phyloP scores from a whole-genome alignment of 2,888 invertebrate genomes.

The Hoplodrina ambigua region DNA sequence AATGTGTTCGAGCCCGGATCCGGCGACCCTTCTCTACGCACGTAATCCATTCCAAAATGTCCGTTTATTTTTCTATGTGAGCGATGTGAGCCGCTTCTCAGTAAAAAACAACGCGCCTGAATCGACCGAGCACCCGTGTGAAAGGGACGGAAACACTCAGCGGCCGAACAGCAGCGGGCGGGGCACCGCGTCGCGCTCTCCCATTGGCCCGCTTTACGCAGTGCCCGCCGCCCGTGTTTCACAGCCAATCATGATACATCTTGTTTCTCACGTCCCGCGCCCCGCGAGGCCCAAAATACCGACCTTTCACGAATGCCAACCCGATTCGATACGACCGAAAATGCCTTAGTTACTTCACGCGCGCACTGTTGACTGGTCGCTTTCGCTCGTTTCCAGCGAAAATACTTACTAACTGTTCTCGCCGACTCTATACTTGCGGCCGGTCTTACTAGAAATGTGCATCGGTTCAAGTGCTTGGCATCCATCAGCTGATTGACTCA shows the following conservation, averaged over 20 bases:
- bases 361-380: slow-evolving; percentile 84
- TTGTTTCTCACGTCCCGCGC: slow-evolving; percentile 79
- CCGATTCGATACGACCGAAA: slow-evolving; percentile 90
- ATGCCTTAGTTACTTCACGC: slow-evolving; percentile 90
- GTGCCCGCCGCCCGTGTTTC: slow-evolving; percentile 82
- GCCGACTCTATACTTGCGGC: slow-evolving; percentile 56
- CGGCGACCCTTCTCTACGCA: slow-evolving; percentile 84
- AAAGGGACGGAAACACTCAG: slow-evolving; percentile 78
- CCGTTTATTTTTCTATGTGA: slow-evolving; percentile 89
- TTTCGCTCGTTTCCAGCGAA: slow-evolving; percentile 79
- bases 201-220: slow-evolving; percentile 79
- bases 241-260: slow-evolving; percentile 76
- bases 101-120: slow-evolving; percentile 83
- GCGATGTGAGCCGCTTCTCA: slow-evolving; percentile 64
- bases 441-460: slow-evolving; percentile 53
- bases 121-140: slow-evolving; percentile 79
- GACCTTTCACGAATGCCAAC: slow-evolving; percentile 89
- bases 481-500: slow-evolving; percentile 66
- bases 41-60: slow-evolving; percentile 87
- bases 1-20: slow-evolving; percentile 83
- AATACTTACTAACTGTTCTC: slow-evolving; percentile 68
- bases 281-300: slow-evolving; percentile 83
- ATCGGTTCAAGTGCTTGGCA: slow-evolving; percentile 45
- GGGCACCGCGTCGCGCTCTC: slow-evolving; percentile 77
- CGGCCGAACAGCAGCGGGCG: slow-evolving; percentile 76